These are phyloP conservation scores for Sebastes itinus DNA, from an alignment of 2,797 vertebrate species.

Conservation along the genomic window DNA sequence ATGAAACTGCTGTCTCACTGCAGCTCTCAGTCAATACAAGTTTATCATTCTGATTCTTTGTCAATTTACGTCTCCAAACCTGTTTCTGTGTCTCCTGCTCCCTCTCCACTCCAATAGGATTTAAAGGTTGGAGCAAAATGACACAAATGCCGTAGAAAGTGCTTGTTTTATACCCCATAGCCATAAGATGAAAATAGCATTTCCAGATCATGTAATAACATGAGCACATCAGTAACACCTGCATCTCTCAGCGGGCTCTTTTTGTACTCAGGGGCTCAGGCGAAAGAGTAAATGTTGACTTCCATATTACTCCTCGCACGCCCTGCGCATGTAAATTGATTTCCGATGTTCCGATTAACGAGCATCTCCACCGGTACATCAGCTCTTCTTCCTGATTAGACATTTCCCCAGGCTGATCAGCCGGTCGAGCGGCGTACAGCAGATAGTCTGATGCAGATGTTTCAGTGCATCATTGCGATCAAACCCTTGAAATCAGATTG, in stretches of 20 bases:
- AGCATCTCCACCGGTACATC: constrained; percentile 43
- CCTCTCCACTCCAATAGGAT: constrained; percentile 9
- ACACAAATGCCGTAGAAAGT: constrained; percentile 5
- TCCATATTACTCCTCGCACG: constrained; percentile 48
- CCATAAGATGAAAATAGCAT: constrained; percentile 24
- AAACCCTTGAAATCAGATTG: constrained; percentile 35
- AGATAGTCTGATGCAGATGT: constrained; percentile 37
- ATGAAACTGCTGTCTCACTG: constrained; percentile 10
- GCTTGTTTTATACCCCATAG: constrained; percentile 6
- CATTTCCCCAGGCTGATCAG: constrained; percentile 48
- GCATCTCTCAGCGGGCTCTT: constrained; percentile 19
- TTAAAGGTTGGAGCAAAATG: constrained; percentile 19
- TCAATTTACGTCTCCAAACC: background rate
- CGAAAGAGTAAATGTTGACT: constrained; percentile 60
- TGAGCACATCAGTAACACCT: constrained; percentile 35
- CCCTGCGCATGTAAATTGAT: constrained; percentile 76
- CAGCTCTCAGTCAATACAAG: constrained; percentile 10
- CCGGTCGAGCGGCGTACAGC: background rate
- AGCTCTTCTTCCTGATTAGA: constrained; percentile 64
- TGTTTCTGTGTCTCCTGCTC: background rate
- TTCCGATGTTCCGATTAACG: constrained; percentile 74
- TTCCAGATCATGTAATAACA: constrained; percentile 39
- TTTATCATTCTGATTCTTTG: constrained; percentile 28
- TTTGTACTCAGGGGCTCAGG: constrained; percentile 25
- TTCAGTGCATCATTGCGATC: constrained; percentile 28